These are phyloP conservation scores for Rhogogaster chlorosoma DNA, from an alignment of 2,888 invertebrate species.

Conservation along the genomic window DNA sequence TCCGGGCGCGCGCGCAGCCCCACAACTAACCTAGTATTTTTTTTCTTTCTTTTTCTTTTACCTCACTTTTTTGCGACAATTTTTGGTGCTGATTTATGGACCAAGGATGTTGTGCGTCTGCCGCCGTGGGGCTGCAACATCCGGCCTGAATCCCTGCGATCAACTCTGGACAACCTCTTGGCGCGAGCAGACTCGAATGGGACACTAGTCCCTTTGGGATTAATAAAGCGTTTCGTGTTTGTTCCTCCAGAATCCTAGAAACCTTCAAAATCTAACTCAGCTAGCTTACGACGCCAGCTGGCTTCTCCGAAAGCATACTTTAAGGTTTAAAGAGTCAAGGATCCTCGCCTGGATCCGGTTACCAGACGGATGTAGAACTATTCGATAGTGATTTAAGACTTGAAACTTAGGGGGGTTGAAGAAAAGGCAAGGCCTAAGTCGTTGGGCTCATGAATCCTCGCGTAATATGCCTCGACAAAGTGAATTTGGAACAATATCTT, in stretches of 20 bases:
- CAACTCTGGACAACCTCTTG: slow-evolving; percentile 36
- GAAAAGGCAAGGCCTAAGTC: background rate
- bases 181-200: slow-evolving; percentile 36
- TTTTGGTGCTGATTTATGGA: slow-evolving; percentile 50
- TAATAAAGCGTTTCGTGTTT: slow-evolving; percentile 42
- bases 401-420: background rate
- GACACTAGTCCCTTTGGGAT: slow-evolving; percentile 41
- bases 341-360: slow-evolving; percentile 42
- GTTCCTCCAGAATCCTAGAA: slow-evolving; percentile 42
- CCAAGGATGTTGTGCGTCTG: slow-evolving; percentile 44
- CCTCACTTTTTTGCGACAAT: slow-evolving; percentile 51
- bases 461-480: background rate
- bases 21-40: slow-evolving; percentile 26
- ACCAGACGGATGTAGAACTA: slow-evolving; percentile 37
- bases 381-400: slow-evolving; percentile 37
- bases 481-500: background rate
- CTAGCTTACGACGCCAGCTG: slow-evolving; percentile 43
- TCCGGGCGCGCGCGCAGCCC: slow-evolving; percentile 38
- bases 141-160: slow-evolving; percentile 47
- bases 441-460: background rate
- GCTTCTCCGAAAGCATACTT: slow-evolving; percentile 37
- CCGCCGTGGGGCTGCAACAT: slow-evolving; percentile 48
- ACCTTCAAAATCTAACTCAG: slow-evolving; percentile 33
- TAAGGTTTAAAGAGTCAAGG: slow-evolving; percentile 30
- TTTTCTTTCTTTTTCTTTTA: slow-evolving; percentile 26